These are phyloP conservation scores for Willowsia nigromaculata DNA, from an alignment of 2,888 invertebrate species.

Conservation along the genomic window DNA sequence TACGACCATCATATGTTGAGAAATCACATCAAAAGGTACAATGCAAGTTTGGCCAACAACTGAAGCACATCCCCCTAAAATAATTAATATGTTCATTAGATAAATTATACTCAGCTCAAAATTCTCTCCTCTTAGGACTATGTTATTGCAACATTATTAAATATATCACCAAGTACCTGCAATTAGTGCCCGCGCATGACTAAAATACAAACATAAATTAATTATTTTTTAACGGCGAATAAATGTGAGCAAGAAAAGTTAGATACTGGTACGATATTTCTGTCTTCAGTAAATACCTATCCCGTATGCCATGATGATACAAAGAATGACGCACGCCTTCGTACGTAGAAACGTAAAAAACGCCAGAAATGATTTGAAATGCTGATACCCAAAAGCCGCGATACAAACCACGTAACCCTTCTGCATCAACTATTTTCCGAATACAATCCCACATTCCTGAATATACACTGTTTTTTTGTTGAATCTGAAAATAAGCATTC, in stretches of 20 bases:
- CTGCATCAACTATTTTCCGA: conserved; percentile 89
- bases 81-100: not conserved
- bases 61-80: conserved; percentile 89
- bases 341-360: conserved; percentile 96
- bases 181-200: conserved; percentile 87
- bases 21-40: conserved; percentile 97
- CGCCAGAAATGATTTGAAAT: conserved; percentile 91
- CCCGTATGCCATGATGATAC: conserved; percentile 84
- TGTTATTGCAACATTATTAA: not conserved
- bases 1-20: conserved; percentile 97
- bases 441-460: conserved; percentile 91
- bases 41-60: conserved; percentile 96
- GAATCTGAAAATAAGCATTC: conserved; percentile 83
- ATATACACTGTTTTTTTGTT: conserved; percentile 79
- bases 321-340: conserved; percentile 93
- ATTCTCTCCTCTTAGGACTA: not conserved
- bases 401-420: conserved; percentile 93
- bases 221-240: not conserved
- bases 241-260: not conserved
- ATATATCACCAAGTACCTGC: conserved; percentile 82
- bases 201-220: not conserved
- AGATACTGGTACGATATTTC: not conserved
- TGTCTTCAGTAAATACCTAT: conserved; percentile 79
- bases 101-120: not conserved
- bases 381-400: conserved; percentile 97